Evolutionary conservation across 2,797 vertebrate species (phyloP).

Genomic region (Mareca penelope): DNA sequence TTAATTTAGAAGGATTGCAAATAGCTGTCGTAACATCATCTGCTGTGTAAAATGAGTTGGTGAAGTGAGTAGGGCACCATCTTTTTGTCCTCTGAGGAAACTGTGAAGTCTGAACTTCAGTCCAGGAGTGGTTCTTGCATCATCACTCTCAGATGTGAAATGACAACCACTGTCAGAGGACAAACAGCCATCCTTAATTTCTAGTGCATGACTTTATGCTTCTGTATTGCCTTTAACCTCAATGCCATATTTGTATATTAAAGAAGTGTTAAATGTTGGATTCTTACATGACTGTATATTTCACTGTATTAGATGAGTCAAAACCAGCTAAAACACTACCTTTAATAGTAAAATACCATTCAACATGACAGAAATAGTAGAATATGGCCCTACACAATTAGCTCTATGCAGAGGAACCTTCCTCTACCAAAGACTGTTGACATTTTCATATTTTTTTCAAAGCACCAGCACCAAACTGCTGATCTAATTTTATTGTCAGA

Average conservation of each 20-base stretch:
- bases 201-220: not conserved
- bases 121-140: not conserved
- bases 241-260: not conserved
- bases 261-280: not conserved
- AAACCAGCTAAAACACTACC: not conserved
- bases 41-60: not conserved
- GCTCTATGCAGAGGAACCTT: not conserved
- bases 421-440: not conserved
- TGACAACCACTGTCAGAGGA: not conserved
- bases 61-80: not conserved
- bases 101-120: not conserved
- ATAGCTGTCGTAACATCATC: not conserved
- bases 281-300: not conserved
- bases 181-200: not conserved
- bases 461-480: not conserved
- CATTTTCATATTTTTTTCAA: not conserved
- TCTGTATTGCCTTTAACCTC: not conserved
- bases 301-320: not conserved
- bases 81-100: not conserved
- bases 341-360: not conserved
- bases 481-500: not conserved
- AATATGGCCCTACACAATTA: not conserved
- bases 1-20: not conserved
- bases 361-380: not conserved
- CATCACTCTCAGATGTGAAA: not conserved